Evolutionary conservation across 2,888 invertebrate species (phyloP).

Genomic region (Dicycla oo): DNA sequence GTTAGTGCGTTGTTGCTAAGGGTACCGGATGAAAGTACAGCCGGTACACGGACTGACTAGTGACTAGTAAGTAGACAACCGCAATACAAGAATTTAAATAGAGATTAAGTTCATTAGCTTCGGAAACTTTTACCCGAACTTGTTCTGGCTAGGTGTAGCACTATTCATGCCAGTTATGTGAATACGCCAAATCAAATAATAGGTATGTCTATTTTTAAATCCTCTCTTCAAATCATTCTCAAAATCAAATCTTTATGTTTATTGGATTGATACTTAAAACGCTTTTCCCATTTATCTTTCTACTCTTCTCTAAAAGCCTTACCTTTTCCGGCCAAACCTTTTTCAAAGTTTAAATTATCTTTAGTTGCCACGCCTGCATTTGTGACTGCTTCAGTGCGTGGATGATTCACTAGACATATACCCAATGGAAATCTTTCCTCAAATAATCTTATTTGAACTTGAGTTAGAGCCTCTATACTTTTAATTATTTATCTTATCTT

Average conservation of each 20-base stretch:
- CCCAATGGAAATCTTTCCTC: constrained; percentile 13
- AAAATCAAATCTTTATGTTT: constrained; percentile 8
- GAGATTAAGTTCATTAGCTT: constrained; percentile 21
- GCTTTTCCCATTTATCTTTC: constrained; percentile 40
- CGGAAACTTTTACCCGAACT: not conserved
- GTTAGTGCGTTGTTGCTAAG: constrained; percentile 81
- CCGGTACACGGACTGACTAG: constrained; percentile 39
- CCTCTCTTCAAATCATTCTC: too few species aligned
- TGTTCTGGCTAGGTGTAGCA: not conserved
- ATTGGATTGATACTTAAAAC: constrained; percentile 16
- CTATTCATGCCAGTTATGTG: not conserved
- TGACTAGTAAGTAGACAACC: constrained; percentile 22
- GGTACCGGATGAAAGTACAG: constrained; percentile 72
- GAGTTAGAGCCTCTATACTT: constrained; percentile 28
- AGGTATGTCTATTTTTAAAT: constrained; percentile 2
- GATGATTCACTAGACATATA: constrained; percentile 41
- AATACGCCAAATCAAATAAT: not conserved
- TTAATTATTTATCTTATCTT: constrained; percentile 34
- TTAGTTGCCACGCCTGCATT: constrained; percentile 40
- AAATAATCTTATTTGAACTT: constrained; percentile 38
- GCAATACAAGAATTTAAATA: constrained; percentile 28
- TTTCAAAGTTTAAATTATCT: constrained; percentile 56
- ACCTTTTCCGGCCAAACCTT: constrained; percentile 63
- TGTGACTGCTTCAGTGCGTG: constrained; percentile 7
- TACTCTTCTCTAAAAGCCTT: constrained; percentile 45